Evolutionary conservation across 2,888 invertebrate species (phyloP).

Genomic region (Eupithecia insigniata): DNA sequence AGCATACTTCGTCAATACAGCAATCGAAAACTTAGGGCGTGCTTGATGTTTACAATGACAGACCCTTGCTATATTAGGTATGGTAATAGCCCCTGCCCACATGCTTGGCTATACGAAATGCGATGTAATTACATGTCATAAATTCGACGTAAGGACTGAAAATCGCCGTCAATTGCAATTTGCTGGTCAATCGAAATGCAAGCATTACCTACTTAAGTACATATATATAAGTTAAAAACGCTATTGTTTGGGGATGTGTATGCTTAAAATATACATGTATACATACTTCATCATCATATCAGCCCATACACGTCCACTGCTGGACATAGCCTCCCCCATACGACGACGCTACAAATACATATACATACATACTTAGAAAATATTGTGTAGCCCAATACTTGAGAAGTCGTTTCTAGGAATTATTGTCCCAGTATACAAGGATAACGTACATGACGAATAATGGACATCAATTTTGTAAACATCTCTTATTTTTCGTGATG

Average conservation of each 20-base stretch:
- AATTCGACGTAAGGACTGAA: slow-evolving; percentile 54
- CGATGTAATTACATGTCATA: slow-evolving; percentile 69
- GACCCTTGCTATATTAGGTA: slow-evolving; percentile 51
- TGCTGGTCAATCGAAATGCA: slow-evolving; percentile 49
- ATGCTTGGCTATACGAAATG: slow-evolving; percentile 50
- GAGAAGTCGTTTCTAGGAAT: too few species aligned
- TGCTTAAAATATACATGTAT: neutral
- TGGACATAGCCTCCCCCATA: too few species aligned
- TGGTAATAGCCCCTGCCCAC: slow-evolving; percentile 47
- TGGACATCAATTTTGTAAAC: too few species aligned
- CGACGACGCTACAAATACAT: too few species aligned
- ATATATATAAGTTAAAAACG: neutral
- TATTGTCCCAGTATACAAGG: too few species aligned
- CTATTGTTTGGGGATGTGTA: neutral
- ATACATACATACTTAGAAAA: too few species aligned
- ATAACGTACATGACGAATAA: too few species aligned
- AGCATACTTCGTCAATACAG: slow-evolving; percentile 26
- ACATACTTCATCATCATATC: too few species aligned
- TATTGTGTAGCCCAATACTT: too few species aligned
- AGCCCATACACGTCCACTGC: too few species aligned
- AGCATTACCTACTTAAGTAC: neutral
- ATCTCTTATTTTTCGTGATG: too few species aligned
- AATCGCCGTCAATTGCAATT: slow-evolving; percentile 53
- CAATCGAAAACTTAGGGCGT: slow-evolving; percentile 29
- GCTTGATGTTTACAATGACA: slow-evolving; percentile 43